Evolutionary conservation across 2,888 invertebrate species (phyloP).

Genomic region (Acrobasis repandana): DNA sequence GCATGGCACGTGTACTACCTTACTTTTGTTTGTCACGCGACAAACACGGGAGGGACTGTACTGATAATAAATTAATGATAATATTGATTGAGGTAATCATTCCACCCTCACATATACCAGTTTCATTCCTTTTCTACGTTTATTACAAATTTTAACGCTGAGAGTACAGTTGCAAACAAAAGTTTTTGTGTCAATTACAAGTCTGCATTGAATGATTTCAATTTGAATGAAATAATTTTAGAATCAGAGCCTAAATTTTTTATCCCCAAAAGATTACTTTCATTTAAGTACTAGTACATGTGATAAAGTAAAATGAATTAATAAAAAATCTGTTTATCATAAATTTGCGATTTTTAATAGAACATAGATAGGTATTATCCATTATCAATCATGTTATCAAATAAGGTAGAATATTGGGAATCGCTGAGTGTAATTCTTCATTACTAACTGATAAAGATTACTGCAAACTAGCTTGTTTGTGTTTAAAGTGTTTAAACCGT

Average conservation of each 20-base stretch:
- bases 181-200: neutral
- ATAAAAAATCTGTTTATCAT: too few species aligned
- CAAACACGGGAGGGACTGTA: too few species aligned
- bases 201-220: neutral
- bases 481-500: slow-evolving; percentile 1
- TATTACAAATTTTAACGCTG: neutral
- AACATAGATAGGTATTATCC: neutral
- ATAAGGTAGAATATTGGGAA: neutral
- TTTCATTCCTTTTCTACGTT: neutral
- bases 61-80: slow-evolving; percentile 16
- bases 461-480: slow-evolving; percentile 5
- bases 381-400: neutral
- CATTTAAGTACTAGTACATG: too few species aligned
- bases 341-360: too few species aligned
- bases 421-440: neutral
- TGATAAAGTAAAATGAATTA: too few species aligned
- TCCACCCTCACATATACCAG: neutral
- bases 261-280: too few species aligned
- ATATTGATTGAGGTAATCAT: slow-evolving; percentile 1
- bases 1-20: slow-evolving; percentile 11
- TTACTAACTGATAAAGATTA: neutral
- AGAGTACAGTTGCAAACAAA: neutral
- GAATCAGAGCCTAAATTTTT: too few species aligned
- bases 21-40: slow-evolving; percentile 9
- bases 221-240: too few species aligned